Evolutionary conservation across 1,140 invertebrate species (phyloP).

Genomic region (Atta colombica): DNA sequence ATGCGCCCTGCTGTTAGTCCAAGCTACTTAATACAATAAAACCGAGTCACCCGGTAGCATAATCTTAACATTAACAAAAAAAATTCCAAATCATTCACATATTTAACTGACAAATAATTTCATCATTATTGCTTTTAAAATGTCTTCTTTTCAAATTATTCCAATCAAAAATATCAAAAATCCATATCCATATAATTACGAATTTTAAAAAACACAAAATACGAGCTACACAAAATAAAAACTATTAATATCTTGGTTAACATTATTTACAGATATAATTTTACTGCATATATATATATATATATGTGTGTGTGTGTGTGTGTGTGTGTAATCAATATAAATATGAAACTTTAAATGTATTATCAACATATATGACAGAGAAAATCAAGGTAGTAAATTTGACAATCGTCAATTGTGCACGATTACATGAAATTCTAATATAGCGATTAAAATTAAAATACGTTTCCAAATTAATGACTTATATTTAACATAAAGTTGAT

Average conservation of each 20-base stretch:
- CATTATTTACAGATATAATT: not conserved
- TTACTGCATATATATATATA: too few species aligned
- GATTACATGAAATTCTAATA: not conserved
- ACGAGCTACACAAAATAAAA: not conserved
- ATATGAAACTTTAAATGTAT: not conserved
- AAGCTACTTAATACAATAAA: constrained; percentile 22
- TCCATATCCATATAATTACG: not conserved
- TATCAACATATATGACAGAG: not conserved
- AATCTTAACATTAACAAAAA: constrained; percentile 3
- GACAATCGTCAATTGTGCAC: not conserved
- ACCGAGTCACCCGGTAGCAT: not conserved
- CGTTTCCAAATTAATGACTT: constrained; percentile 6
- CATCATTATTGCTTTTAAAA: not conserved
- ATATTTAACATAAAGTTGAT: constrained; percentile 8
- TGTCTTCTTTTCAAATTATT: not conserved
- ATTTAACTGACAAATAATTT: not conserved
- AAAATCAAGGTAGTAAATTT: not conserved
- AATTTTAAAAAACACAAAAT: not conserved
- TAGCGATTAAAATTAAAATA: constrained; percentile 6
- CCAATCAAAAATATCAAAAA: not conserved
- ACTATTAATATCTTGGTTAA: not conserved
- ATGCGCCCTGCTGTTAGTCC: constrained; percentile 1
- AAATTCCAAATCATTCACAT: not conserved
- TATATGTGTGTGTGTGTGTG: too few species aligned
- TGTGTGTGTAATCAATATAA: not conserved